Evolutionary conservation across 2,888 invertebrate genomes (phyloP).

Genomic region (Stenichneumon culpator): DNA sequence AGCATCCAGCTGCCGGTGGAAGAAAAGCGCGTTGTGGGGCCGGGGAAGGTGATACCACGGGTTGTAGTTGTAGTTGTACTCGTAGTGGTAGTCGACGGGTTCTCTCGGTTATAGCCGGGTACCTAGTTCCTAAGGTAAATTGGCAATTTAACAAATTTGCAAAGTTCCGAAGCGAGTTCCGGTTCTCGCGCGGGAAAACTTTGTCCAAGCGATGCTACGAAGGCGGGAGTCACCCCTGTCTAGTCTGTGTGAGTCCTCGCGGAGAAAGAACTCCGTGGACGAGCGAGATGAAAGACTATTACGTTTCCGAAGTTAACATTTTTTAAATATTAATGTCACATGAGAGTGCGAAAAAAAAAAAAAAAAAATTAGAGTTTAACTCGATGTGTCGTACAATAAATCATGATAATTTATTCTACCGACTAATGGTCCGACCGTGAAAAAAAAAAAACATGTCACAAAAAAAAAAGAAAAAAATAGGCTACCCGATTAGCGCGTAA

Average conservation of each 20-base stretch:
- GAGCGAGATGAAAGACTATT: constrained; percentile 1
- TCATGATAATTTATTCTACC: too few species aligned
- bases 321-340: background rate
- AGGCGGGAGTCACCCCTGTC: constrained; percentile 51
- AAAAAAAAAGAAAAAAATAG: too few species aligned
- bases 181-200: constrained; percentile 74
- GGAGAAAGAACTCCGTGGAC: background rate
- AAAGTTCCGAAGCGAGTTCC: constrained; percentile 77
- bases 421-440: too few species aligned
- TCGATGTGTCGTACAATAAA: background rate
- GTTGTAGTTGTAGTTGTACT: constrained; percentile 27
- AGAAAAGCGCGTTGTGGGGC: constrained; percentile 1
- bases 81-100: constrained; percentile 44
- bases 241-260: background rate
- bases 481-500: too few species aligned
- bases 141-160: constrained; percentile 84
- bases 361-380: background rate
- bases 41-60: constrained; percentile 3
- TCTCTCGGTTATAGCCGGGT: constrained; percentile 51
- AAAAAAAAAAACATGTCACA: too few species aligned
- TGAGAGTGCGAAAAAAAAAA: background rate
- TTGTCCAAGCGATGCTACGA: constrained; percentile 68
- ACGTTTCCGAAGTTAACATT: background rate
- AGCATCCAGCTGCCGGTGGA: constrained; percentile 23
- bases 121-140: constrained; percentile 83